Base-by-base conservation (phyloP, 2,888 invertebrate genomes). In the Alentia gelatinosa region DNA sequence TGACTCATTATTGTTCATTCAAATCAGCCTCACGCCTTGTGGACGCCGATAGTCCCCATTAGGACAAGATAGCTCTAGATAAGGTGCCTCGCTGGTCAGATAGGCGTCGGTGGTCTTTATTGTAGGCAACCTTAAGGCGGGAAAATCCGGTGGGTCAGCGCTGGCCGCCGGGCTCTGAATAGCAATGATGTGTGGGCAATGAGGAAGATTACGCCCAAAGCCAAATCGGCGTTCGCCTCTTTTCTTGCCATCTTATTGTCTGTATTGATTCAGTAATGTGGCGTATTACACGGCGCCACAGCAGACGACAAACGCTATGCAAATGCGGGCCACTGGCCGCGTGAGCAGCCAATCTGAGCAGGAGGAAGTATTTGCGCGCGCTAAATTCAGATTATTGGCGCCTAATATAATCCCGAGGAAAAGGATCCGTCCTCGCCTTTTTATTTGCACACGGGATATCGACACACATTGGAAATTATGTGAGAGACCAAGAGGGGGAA, bases 131-230 rank as follows among this genome's bases (percentile, higher is more conserved):
- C 88, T 50, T 88, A 88, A 88, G 88, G 50, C 88, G 40, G 50
- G 88, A 12, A 88, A 88, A 88, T 88, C 88, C 88, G 19, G 33
- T 9, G 30, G 88, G 88, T 88, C 88, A 50, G 88, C 19, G 47
- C 30, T 47, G 42, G 19, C 33, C 50, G 88, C 47, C 83, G 50
- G 47, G 33, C 33, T 30, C 47, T 50, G 88, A 42, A 88, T 88
- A 88, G 47, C 88, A 88, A 88, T 88, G 88, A 88, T 42, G 83
- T 39, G 50, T 47, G 88, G 47, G 30, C 37, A 88, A 88, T 42
- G 50, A 50, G 88, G 26, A 88, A 88, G 88, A 88, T 88, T 88
- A 88, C 88, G 88, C 88, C 88, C 50, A n/a, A 88, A 42, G 88
- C 88, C 88, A 7, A 47, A 50, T 42, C 26, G 88, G 50, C 42